Evolutionary conservation across 2,888 invertebrate genomes (phyloP), one percentile per base, ranked within the genome.

Genomic region (Poecilobothrus nobilitatus): DNA sequence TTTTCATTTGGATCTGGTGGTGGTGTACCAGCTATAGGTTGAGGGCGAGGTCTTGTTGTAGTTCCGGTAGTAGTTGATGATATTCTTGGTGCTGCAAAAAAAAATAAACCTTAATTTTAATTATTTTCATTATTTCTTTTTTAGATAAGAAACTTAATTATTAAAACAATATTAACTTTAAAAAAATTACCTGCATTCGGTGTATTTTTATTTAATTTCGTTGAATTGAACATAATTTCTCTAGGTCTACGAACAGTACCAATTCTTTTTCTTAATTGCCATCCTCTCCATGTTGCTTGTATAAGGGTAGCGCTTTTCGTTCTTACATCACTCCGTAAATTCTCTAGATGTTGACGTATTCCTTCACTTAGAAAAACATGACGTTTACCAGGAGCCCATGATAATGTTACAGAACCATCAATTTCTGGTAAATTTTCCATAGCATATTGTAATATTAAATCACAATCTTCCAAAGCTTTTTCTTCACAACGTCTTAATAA

Each of bases 311-410:
- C 95, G 18, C 94, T 92, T 73, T 88, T 87, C 74, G 89, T 87
- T 1, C 94, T 85, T 4, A 90, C 91, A 71, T 91, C 89, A 34
- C 88, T 87, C 8, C 95, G 85, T 76, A 94, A 83, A 70, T 89
- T 88, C 80, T 96, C 96, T 74, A 97, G 81, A 76, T 94, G 93
- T 83, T 95, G 95, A 8, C 95, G 86, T 77, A 95, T 92, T 37
- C 93, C 94, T 83, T 95, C 96, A 83, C 95, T 95, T 71, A 96
- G 87, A 82, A 97, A 97, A 65, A 96, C 92, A 81, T 97, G 95
- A 4, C 95, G 86, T 80, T 94, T 94, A 72, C 97, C 97, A 66
- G 94, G 86, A 34, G 94, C 94, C 94, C 95, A 96, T 77, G 92
- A 90, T 65, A 89, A 87, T 5, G 88, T 87, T 3, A 88, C 86